Evolutionary conservation across 2,113 vertebrate species (phyloP), one percentile per base, ranked within the genome.

Genomic region (Colossoma macropomum): DNA sequence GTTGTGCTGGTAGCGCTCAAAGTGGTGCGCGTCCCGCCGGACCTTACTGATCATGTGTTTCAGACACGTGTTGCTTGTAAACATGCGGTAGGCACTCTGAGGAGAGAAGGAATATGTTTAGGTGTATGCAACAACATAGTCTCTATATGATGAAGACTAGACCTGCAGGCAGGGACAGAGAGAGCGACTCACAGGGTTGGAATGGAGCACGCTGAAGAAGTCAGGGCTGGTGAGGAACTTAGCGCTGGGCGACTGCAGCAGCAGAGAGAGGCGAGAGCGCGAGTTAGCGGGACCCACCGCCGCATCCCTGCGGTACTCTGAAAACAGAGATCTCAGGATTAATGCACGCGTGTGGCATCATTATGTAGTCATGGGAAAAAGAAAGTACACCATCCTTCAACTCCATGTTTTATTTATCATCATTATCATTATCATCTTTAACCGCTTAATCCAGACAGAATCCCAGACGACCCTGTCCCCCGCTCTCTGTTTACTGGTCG

Each of bases 1-100:
- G 83, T 98, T 98, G 89, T 98, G 97, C 94, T 98, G 97, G 94
- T 98, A 98, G 89, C 97, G 96, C 86, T 98, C 97, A 32, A 96
- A 98, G 90, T 98, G 96, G 91, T 98, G 97, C 59, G 96, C 94
- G 85, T 98, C 97, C 84, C 97, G 94, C 4, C 97, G 96, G 89
- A 98, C 97, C 95, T 98, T 98, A 94, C 96, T 98, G 95, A 98
- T 97, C 97, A 98, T 98, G 93, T 98, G 97, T 94, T 98, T 98
- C 94, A 98, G 91, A 96, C 97, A 98, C 50, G 97, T 97, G 91
- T 98, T 98, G 80, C 96, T 96, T 94, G 96, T 97, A 95, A 98
- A 98, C 97, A 97, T 95, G 90, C 96, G 96, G 92, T 98, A 98
- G 96, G 96, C 97, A 97, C 97, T 96, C 97, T 98, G 91, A 10